A percentile compares a stretch with the other conserved stretches of the same genome.
Evolutionary conservation across 2,888 invertebrate species (phyloP).

Genomic region (Dynastes tityus): DNA sequence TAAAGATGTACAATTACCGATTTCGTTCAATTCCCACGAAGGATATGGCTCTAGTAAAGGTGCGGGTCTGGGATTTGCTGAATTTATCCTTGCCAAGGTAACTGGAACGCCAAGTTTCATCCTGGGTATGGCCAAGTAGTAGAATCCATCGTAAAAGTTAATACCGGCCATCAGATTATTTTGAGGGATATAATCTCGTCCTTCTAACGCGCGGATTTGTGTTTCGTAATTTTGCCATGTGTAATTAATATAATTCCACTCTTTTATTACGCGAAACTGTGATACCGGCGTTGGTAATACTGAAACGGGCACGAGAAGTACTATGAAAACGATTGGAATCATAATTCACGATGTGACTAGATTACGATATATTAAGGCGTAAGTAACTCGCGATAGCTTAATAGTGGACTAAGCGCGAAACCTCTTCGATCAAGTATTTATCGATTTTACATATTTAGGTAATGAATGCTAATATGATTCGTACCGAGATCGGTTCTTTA

Average conservation of each 20-base stretch:
- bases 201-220: constrained; percentile 73
- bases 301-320: constrained; percentile 9
- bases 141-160: constrained; percentile 78
- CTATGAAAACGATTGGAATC: constrained; percentile 1
- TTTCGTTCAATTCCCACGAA: constrained; percentile 79
- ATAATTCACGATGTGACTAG: constrained; percentile 8
- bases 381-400: neutral
- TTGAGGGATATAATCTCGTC: constrained; percentile 77
- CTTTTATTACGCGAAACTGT: constrained; percentile 80
- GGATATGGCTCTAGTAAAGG: constrained; percentile 80
- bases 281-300: constrained; percentile 9
- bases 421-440: constrained; percentile 32
- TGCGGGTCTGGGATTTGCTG: constrained; percentile 69
- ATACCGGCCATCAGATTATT: constrained; percentile 81
- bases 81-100: constrained; percentile 76
- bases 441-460: constrained; percentile 31
- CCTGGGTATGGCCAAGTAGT: constrained; percentile 81
- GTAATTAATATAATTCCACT: constrained; percentile 82
- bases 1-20: constrained; percentile 79
- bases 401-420: constrained; percentile 31
- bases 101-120: constrained; percentile 82
- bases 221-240: constrained; percentile 77
- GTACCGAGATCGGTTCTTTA: constrained; percentile 12
- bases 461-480: constrained; percentile 40
- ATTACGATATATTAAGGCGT: neutral